Evolutionary conservation across 2,113 vertebrate species (phyloP), one percentile per base, ranked within the genome.

Genomic region (Zosterops pallidus): DNA sequence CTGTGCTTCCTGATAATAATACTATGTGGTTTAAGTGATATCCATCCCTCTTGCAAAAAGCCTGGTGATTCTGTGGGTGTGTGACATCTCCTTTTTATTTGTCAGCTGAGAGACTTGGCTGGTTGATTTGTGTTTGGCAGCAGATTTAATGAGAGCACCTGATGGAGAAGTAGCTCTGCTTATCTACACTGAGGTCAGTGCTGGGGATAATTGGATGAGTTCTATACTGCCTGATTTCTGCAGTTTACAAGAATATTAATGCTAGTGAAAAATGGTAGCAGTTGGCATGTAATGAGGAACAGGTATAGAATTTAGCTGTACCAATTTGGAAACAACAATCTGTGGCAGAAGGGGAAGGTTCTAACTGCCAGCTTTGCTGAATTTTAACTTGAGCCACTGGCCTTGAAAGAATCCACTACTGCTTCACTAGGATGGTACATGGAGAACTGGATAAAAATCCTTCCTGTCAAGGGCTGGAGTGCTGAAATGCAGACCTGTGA

Each of bases 101-200:
- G 87, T 90, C 88, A 80, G 75, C 57, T 76, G 26, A 76, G 75
- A 90, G 29, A 25, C 26, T 62, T 14, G 6, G 17, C 37, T n/a
- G 46, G 60, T 90, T 91, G 81, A 60, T 67, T 82, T 28, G 29
- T 80, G 39, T 90, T 92, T 93, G 91, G 71, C 75, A 90, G 67
- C 79, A 88, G 57, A 83, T 80, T 65, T 93, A 94, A 83, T 72
- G 79, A 92, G 35, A 71, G 17, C 26, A 28, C 50, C 80, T 63
- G 57, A 86, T 91, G 50, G 72, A 94, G 72, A 5, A 72, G 83
- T 35, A 42, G 49, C 68, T 95, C 59, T 86, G 68, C 90, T 92
- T 64, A 88, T 80, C 83, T 90, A 77, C 49, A 10, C 63, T 13
- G 76, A 92, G 80, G 83, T 90, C 89, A 64, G 0, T 37, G 47